Percentiles rank a stretch among this genome's conserved stretches.
Conservation (phyloP, 1,140 invertebrate genomes). For the Parapsyche elsis region DNA sequence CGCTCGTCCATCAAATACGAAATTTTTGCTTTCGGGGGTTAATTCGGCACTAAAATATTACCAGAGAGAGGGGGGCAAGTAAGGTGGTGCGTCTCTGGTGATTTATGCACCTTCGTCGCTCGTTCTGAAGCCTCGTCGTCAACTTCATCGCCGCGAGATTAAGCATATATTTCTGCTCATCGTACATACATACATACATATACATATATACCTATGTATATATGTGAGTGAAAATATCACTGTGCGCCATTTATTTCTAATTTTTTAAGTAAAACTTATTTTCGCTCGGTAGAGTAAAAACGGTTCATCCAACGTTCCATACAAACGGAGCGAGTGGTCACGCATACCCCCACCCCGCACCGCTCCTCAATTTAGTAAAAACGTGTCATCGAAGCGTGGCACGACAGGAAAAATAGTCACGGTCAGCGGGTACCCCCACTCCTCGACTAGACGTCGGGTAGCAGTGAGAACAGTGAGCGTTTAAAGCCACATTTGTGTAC, state of each 20-base stretch:
- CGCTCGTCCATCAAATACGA: conserved; percentile 35
- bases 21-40: conserved; percentile 30
- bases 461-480: too few species aligned
- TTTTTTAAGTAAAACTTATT: too few species aligned
- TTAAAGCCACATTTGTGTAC: too few species aligned
- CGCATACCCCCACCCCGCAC: too few species aligned
- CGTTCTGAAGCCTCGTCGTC: conserved; percentile 30
- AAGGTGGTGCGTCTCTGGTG: background rate
- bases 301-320: too few species aligned
- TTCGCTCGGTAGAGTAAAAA: too few species aligned
- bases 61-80: background rate
- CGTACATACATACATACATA: background rate
- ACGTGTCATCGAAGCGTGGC: too few species aligned
- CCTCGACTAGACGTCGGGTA: too few species aligned
- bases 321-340: too few species aligned
- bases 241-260: background rate
- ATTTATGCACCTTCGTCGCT: conserved; percentile 29
- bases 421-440: too few species aligned
- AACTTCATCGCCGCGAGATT: conserved; percentile 27
- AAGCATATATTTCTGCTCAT: background rate
- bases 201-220: background rate
- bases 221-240: background rate
- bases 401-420: too few species aligned
- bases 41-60: conserved; percentile 35
- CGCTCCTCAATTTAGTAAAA: too few species aligned